Evolutionary conservation across 1,140 invertebrate genomes (phyloP).

Genomic region (Lordiphosa stackelbergi): DNA sequence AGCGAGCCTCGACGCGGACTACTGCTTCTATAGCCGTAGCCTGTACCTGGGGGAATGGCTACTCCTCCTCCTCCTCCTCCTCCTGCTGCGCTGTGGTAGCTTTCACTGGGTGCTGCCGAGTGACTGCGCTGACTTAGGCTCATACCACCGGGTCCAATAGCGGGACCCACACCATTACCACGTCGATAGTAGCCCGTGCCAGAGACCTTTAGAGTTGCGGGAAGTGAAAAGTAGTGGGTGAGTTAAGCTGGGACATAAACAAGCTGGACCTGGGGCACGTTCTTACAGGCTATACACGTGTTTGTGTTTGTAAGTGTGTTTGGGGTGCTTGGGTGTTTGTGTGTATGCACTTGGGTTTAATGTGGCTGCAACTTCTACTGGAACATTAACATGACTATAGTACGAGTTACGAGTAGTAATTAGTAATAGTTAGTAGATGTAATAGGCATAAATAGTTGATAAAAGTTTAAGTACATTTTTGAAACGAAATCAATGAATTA

Average conservation of each 20-base stretch:
- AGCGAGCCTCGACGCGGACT: slow-evolving; percentile 74
- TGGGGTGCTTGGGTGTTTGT: slow-evolving; percentile 22
- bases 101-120: slow-evolving; percentile 77
- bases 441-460: slow-evolving; percentile 19
- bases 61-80: slow-evolving; percentile 12
- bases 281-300: slow-evolving; percentile 46
- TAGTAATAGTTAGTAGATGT: slow-evolving; percentile 23
- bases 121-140: slow-evolving; percentile 77
- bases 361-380: slow-evolving; percentile 65
- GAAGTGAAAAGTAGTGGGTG: slow-evolving; percentile 28
- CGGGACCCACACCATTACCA: slow-evolving; percentile 77
- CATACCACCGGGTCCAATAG: slow-evolving; percentile 79
- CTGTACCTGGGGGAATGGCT: slow-evolving; percentile 20
- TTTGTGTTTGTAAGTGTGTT: slow-evolving; percentile 24
- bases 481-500: slow-evolving; percentile 51
- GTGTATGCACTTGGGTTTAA: slow-evolving; percentile 30
- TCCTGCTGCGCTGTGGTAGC: slow-evolving; percentile 54
- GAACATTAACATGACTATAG: slow-evolving; percentile 47
- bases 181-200: slow-evolving; percentile 68
- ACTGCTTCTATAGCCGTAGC: slow-evolving; percentile 73
- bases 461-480: slow-evolving; percentile 25
- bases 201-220: slow-evolving; percentile 34
- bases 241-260: slow-evolving; percentile 12
- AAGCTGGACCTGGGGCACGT: slow-evolving; percentile 14
- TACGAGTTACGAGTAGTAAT: slow-evolving; percentile 5